phyloP scores from a whole-genome alignment of 2,888 invertebrate genomes.

The Anticlea derivata region DNA sequence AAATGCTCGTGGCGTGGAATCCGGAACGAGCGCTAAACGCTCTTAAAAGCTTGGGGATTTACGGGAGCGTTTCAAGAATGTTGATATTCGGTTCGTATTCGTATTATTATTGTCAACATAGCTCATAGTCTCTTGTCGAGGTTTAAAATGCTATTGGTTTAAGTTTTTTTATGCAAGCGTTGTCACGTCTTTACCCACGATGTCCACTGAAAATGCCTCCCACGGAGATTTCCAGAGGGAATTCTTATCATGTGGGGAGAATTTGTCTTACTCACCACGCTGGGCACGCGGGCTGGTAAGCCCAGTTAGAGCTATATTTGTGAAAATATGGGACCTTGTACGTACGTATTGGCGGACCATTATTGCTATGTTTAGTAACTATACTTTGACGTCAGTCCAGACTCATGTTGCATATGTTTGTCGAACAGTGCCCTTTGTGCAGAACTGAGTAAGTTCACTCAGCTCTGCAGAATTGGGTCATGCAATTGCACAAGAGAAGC shows the following conservation, averaged over 20 bases:
- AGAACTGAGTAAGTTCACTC: slow-evolving; percentile 11
- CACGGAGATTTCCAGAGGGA: too few relatives aligned
- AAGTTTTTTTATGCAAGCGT: too few relatives aligned
- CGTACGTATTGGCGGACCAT: too few relatives aligned
- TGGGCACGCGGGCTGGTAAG: too few relatives aligned
- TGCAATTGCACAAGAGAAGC: slow-evolving; percentile 24
- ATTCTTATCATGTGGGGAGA: too few relatives aligned
- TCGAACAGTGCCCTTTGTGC: slow-evolving; percentile 14
- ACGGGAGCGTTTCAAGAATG: background rate
- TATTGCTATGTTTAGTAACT: background rate
- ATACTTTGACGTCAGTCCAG: background rate
- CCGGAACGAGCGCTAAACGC: slow-evolving; percentile 19
- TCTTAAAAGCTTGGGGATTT: slow-evolving; percentile 13
- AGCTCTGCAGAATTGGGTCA: slow-evolving; percentile 22
- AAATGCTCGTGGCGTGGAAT: slow-evolving; percentile 16
- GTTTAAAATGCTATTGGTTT: too few relatives aligned
- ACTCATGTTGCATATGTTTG: slow-evolving; percentile 1
- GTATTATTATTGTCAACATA: background rate
- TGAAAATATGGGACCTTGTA: too few relatives aligned
- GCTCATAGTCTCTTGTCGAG: too few relatives aligned
- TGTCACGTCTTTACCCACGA: background rate
- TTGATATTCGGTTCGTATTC: background rate
- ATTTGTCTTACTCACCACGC: too few relatives aligned
- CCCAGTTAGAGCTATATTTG: too few relatives aligned
- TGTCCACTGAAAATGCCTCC: too few relatives aligned